Evolutionary conservation across 2,888 invertebrate genomes (phyloP).

Genomic region (Andrena minutula): DNA sequence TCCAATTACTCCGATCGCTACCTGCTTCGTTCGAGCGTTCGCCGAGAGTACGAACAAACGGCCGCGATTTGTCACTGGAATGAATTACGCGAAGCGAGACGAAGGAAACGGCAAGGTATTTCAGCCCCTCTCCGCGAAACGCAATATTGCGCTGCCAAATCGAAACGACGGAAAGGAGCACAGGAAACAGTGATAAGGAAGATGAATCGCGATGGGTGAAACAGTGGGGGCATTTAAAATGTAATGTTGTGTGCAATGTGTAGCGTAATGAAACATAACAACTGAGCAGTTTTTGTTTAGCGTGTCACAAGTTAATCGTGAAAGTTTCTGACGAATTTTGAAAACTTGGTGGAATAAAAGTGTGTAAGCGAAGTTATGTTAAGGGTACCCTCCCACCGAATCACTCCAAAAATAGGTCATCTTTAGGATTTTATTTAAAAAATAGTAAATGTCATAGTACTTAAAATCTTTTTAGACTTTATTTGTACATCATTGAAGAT

Average conservation of each 20-base stretch:
- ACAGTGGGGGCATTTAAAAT: constrained; percentile 19
- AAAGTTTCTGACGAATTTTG: too few species aligned
- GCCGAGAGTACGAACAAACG: constrained; percentile 39
- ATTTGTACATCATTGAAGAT: too few species aligned
- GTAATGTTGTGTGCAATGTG: neutral
- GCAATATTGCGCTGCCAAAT: constrained; percentile 22
- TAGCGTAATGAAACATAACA: neutral
- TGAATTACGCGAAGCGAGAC: constrained; percentile 28
- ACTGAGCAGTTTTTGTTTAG: neutral
- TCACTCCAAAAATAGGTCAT: too few species aligned
- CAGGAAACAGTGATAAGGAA: constrained; percentile 32
- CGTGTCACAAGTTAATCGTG: too few species aligned
- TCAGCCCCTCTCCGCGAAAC: constrained; percentile 40
- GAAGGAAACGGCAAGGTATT: constrained; percentile 28
- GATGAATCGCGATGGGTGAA: constrained; percentile 39
- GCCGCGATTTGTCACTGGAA: constrained; percentile 42
- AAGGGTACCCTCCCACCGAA: too few species aligned
- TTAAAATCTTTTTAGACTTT: too few species aligned
- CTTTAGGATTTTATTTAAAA: too few species aligned
- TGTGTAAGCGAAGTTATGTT: too few species aligned
- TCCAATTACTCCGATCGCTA: constrained; percentile 22
- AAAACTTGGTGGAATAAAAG: too few species aligned
- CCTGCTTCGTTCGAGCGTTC: constrained; percentile 39
- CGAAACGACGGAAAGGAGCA: constrained; percentile 6
- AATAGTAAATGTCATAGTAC: too few species aligned